These are phyloP conservation scores for Lasioglossum lativentre DNA, from an alignment of 2,888 invertebrate genomes.

Conservation along the genomic window DNA sequence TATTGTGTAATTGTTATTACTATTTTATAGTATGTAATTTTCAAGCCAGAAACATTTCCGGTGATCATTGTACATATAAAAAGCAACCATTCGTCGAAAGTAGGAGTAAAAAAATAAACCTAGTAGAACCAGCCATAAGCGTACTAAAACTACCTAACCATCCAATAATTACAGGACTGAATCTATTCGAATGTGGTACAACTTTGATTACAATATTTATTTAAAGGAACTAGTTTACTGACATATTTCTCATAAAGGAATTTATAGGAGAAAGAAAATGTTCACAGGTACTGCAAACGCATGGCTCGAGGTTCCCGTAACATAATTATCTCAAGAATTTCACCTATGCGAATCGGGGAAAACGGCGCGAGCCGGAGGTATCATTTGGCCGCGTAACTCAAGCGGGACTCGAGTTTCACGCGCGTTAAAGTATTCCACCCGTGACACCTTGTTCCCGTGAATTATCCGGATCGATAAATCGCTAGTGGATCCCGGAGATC, in stretches of 20 bases:
- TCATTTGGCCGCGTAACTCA: constrained; percentile 47
- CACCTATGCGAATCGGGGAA: not conserved
- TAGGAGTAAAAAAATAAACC: too few species aligned
- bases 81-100: not conserved
- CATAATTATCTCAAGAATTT: not conserved
- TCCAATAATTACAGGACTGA: too few species aligned
- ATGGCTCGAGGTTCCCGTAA: not conserved
- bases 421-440: constrained; percentile 32
- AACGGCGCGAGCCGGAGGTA: not conserved
- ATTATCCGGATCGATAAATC: constrained; percentile 56
- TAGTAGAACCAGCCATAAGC: too few species aligned
- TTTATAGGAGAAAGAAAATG: not conserved
- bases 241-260: not conserved
- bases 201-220: too few species aligned
- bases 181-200: too few species aligned
- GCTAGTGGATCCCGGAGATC: constrained; percentile 42
- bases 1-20: not conserved
- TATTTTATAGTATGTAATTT: not conserved
- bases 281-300: not conserved
- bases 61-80: not conserved
- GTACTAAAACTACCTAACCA: too few species aligned
- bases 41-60: not conserved
- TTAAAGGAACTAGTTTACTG: too few species aligned
- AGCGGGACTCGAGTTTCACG: constrained; percentile 51
- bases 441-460: constrained; percentile 44